These are phyloP conservation scores for Avahi laniger DNA, from an alignment of 2,797 vertebrate species.

Conservation along the genomic window DNA sequence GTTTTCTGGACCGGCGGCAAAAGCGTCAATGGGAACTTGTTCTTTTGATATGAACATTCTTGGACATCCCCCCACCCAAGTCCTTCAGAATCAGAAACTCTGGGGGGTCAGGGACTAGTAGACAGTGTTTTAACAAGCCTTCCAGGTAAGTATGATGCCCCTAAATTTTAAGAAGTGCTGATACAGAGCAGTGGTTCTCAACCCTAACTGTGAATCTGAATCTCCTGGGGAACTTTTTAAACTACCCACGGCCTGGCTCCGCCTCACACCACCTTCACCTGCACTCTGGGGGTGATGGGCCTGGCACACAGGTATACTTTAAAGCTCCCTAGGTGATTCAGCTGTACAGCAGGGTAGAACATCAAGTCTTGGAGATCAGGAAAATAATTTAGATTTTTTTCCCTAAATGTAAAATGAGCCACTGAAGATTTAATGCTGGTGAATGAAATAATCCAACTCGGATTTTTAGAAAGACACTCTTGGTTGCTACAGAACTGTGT, in stretches of 20 bases:
- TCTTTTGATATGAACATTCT: rapidly evolving
- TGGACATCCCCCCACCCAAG: neutral
- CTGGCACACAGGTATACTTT: rapidly evolving
- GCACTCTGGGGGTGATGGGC: neutral
- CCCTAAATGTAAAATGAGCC: neutral
- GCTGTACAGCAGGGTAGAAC: neutral
- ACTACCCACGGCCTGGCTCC: neutral
- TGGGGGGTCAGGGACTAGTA: too few relatives aligned
- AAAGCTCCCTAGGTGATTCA: too few relatives aligned
- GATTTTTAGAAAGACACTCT: neutral
- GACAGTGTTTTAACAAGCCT: neutral
- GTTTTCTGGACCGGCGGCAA: neutral
- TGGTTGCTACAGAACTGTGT: neutral
- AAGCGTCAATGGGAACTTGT: too few relatives aligned
- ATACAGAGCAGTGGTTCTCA: neutral
- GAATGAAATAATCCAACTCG: neutral
- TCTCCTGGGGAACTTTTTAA: neutral
- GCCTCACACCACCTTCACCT: neutral
- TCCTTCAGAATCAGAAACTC: neutral
- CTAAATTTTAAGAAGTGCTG: neutral
- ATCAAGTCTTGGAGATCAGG: neutral
- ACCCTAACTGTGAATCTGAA: neutral
- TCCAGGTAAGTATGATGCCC: too few relatives aligned
- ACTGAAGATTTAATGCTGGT: neutral
- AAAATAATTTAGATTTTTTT: neutral